These are phyloP conservation scores for Cataglyphis hispanica DNA, from an alignment of 1,140 invertebrate species.

Conservation along the genomic window DNA sequence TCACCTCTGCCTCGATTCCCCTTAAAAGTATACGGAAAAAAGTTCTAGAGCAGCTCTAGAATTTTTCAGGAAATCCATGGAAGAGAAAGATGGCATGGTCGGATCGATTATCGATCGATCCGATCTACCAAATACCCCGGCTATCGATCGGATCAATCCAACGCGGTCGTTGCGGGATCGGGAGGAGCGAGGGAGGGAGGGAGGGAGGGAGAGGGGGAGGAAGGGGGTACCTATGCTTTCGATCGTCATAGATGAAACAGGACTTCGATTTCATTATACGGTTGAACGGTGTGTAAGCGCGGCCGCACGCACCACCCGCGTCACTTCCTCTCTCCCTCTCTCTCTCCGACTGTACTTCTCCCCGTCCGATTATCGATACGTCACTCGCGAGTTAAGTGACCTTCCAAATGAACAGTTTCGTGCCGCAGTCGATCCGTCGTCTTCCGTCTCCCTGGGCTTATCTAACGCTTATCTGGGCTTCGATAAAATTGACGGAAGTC, in stretches of 20 bases:
- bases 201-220: too few relatives aligned
- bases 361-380: constrained; percentile 41
- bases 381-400: constrained; percentile 45
- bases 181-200: too few relatives aligned
- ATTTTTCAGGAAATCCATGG: constrained; percentile 56
- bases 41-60: constrained; percentile 29
- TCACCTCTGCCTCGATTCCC: constrained; percentile 17
- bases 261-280: constrained; percentile 27
- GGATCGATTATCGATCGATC: constrained; percentile 52
- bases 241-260: constrained; percentile 51
- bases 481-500: constrained; percentile 40
- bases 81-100: background rate
- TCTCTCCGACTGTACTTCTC: background rate
- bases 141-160: constrained; percentile 65
- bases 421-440: background rate
- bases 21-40: constrained; percentile 23
- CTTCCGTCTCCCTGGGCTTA: constrained; percentile 1
- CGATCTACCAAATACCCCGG: constrained; percentile 57
- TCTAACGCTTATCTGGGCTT: background rate
- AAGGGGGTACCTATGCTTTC: background rate
- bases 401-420: constrained; percentile 47
- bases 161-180: background rate
- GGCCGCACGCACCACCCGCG: background rate
- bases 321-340: constrained; percentile 3
- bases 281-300: background rate